Base-by-base conservation (phyloP, 2,113 vertebrate species). In the Phoxinus phoxinus region DNA sequence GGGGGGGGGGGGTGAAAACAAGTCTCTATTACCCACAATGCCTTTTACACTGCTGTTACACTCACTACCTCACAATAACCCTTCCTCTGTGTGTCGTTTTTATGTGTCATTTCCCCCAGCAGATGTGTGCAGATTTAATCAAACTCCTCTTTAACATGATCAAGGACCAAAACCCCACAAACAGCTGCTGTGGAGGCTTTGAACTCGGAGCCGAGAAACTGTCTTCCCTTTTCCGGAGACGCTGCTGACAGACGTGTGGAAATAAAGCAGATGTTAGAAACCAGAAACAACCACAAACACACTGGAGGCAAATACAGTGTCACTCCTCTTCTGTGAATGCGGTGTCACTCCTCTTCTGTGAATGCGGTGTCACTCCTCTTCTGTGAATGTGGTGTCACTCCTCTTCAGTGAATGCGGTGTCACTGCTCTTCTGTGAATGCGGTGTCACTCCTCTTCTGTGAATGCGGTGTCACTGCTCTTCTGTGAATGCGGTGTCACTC, bases 151-250 rank as follows among this genome's bases (percentile, higher is more conserved):
- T 92, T 90, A 85, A 71, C 59, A 92, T 91, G 87, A 93, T 94
- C 92, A 92, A 91, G 91, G 79, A 90, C 89, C 88, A 91, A 91
- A 90, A 90, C 89, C 84, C 86, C 85, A 37, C 32, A 92, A 91
- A 89, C 94, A 95, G 92, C 93, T 94, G 94, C 90, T 87, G 53
- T 56, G 53, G 53, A 56, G 7, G 84, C 88, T 94, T 89, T 94
- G 90, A 93, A 91, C 90, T 89, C 84, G 23, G 46, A 89, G 90
- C 91, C 91, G 76, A 78, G 19, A 37, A 37, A 71, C 9, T 56
- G 53, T 56, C 3, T 56, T 23, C 6, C 53, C 5, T 53, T 56
- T 7, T 21, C 19, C 6, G 19, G 83, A 74, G 44, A 30, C 2
- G 30, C 30, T 69, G 30, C 58, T 32, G 27, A 67, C 1, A 30